Percentiles rank a stretch among this genome's conserved stretches.
These are phyloP conservation scores for Melinaea menophilus DNA, from an alignment of 2,888 invertebrate species.

Conservation along the genomic window DNA sequence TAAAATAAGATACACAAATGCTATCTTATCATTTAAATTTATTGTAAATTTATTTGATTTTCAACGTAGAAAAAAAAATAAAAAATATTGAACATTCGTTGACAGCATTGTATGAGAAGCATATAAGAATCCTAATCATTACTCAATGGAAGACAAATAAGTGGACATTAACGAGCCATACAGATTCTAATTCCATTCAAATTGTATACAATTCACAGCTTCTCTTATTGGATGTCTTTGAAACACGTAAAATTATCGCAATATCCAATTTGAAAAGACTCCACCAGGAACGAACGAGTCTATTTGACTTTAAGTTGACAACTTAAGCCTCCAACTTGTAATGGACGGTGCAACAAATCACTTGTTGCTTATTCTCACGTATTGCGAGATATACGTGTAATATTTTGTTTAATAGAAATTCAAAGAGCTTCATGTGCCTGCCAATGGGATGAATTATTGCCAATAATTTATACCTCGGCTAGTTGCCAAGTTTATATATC, in stretches of 20 bases:
- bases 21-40: background rate
- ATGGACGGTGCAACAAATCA: slow-evolving; percentile 31
- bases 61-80: background rate
- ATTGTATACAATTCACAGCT: slow-evolving; percentile 12
- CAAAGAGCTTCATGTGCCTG: background rate
- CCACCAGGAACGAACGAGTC: slow-evolving; percentile 31
- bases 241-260: slow-evolving; percentile 28
- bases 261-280: slow-evolving; percentile 34
- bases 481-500: no score
- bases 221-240: slow-evolving; percentile 19
- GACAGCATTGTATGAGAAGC: slow-evolving; percentile 12
- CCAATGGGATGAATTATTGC: background rate
- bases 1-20: slow-evolving; percentile 3
- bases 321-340: slow-evolving; percentile 32
- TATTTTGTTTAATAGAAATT: slow-evolving; percentile 15
- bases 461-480: background rate
- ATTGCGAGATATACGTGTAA: slow-evolving; percentile 17
- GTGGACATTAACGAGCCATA: slow-evolving; percentile 7
- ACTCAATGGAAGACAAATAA: slow-evolving; percentile 18
- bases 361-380: slow-evolving; percentile 30
- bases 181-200: slow-evolving; percentile 9
- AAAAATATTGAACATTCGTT: slow-evolving; percentile 14
- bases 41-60: background rate
- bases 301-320: slow-evolving; percentile 35
- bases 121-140: background rate